Conservation (phyloP, 2,113 vertebrate genomes). For the Lichenostomus cassidix region DNA sequence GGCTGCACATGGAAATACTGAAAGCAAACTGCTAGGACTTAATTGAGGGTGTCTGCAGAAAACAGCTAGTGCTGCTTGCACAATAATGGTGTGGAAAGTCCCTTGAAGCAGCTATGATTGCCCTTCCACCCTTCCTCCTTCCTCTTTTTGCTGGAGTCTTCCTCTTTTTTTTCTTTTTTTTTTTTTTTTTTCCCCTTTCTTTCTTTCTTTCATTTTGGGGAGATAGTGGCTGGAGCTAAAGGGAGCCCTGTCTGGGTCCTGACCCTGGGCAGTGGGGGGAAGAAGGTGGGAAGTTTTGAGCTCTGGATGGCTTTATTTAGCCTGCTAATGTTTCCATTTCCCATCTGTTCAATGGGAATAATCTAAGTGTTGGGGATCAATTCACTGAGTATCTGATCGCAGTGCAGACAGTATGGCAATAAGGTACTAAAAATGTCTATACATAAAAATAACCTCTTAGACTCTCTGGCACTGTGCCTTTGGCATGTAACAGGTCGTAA, state of each 20-base stretch:
- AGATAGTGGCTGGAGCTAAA: not conserved
- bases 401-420: conserved; percentile 31
- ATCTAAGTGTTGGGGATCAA: conserved; percentile 40
- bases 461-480: conserved; percentile 44
- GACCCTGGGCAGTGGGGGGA: not conserved
- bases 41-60: not conserved
- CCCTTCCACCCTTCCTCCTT: not conserved
- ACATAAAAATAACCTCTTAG: conserved; percentile 68
- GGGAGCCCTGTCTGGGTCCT: not conserved
- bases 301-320: conserved; percentile 28
- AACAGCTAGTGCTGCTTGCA: not conserved
- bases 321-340: conserved; percentile 29
- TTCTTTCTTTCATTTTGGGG: no score
- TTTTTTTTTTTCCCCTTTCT: no score
- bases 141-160: not conserved
- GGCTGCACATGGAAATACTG: not conserved
- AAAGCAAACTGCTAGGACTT: not conserved
- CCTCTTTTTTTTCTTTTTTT: not conserved
- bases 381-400: conserved; percentile 19
- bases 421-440: conserved; percentile 66
- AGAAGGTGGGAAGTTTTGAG: not conserved
- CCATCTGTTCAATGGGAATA: conserved; percentile 45
- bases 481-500: conserved; percentile 41
- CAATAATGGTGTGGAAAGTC: not conserved
- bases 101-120: not conserved